Base-by-base conservation (phyloP, 2,797 vertebrate genomes). In the Oryzias sinensis region DNA sequence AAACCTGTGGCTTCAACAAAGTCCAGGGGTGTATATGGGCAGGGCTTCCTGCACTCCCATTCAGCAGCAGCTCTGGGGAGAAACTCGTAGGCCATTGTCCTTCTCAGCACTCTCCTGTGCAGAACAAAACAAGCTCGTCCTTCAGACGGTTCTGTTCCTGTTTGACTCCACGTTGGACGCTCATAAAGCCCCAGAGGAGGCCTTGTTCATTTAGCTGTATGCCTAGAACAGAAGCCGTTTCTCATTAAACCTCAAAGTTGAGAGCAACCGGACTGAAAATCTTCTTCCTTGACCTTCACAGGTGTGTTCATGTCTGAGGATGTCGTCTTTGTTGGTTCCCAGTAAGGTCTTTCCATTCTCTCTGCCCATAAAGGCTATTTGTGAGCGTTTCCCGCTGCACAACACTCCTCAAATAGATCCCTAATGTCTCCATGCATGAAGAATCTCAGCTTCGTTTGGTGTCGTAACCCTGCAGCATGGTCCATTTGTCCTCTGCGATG, bases 11-110 rank as follows among this genome's bases (percentile, higher is more conserved):
- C 77, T 59, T n/a, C n/a, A 67, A 40, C 60, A 78, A 79, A 86
- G 83, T 79, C 72, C n/a, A n/a, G n/a, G 79, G 77, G 77, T 84
- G 75, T 77, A 85, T 87, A 75, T 86, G 83, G 84, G 85, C 67
- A 84, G 70, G 74, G 70, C 70, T 64, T 81, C 56, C 33, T 74
- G 70, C 48, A 65, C 62, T 49, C 49, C 59, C 56, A 1, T 18
- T n/a, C 67, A 56, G 49, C 37, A 68, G 54, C 42, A 16, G 62
- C 56, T 60, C 59, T 45, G 47, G 65, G 65, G 71, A 59, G 59
- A 46, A 68, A 72, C 51, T 89, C 82, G 20, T 81, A 80, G 86
- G 87, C 74, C 84, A 16, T 59, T 62, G 68, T 73, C 77, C 74
- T 52, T 74, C 74, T 70, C 53, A 13, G n/a, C 9, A n/a, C 4